Evolutionary conservation across 2,888 invertebrate genomes (phyloP).

Genomic region (Diaphora mendica): DNA sequence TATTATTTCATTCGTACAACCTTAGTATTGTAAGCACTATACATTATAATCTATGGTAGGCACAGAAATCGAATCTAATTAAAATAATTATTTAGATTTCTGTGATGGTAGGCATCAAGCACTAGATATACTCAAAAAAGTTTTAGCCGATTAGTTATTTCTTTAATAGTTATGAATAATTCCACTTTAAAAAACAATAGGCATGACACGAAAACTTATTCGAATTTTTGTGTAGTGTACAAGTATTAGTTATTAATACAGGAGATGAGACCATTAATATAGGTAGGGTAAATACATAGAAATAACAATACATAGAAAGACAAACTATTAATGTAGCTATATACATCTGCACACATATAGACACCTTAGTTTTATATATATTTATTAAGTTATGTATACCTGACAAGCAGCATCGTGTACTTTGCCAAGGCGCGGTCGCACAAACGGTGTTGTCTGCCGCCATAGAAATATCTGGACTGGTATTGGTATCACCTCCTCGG

Average conservation of each 20-base stretch:
- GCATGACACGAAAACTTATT: background rate
- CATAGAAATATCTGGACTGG: conserved; percentile 99
- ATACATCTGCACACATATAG: conserved; percentile 16
- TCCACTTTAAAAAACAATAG: background rate
- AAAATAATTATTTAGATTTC: too few relatives aligned
- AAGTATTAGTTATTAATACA: background rate
- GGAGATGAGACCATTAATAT: background rate
- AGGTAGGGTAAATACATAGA: background rate
- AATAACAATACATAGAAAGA: background rate
- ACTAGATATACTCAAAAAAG: background rate
- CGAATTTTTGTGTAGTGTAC: background rate
- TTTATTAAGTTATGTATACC: conserved; percentile 87
- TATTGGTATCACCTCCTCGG: conserved; percentile 94
- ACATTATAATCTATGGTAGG: too few relatives aligned
- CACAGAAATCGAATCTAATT: too few relatives aligned
- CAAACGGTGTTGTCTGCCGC: conserved; percentile 99
- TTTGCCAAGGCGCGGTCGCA: conserved; percentile 97
- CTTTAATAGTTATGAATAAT: background rate
- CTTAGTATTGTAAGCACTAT: background rate
- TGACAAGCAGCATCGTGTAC: conserved; percentile 98
- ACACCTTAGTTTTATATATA: background rate
- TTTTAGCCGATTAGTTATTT: background rate
- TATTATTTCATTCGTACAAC: background rate
- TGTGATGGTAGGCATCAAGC: background rate
- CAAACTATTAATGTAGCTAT: conserved; percentile 13